These are phyloP conservation scores for Aelia acuminata DNA, from an alignment of 2,888 invertebrate species.

Conservation along the genomic window DNA sequence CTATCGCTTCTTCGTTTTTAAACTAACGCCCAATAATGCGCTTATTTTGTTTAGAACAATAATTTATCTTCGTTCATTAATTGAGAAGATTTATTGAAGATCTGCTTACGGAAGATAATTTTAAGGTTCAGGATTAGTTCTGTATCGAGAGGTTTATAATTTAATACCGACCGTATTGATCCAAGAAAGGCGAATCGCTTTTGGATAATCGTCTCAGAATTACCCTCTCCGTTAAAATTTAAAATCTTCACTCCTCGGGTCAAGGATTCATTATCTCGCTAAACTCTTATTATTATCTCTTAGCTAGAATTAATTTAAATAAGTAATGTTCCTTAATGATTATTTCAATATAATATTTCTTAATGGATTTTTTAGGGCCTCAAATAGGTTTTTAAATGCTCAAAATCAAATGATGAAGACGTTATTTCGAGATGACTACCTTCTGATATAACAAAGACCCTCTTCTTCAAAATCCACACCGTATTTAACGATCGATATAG, in stretches of 20 bases:
- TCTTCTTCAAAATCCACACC: too few species aligned
- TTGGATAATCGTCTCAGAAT: slow-evolving; percentile 9
- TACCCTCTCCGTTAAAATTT: not conserved
- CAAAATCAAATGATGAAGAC: too few species aligned
- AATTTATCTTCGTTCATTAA: not conserved
- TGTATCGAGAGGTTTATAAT: slow-evolving; percentile 3
- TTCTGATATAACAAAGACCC: too few species aligned
- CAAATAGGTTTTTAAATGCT: too few species aligned
- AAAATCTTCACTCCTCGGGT: not conserved
- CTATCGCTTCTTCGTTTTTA: too few species aligned
- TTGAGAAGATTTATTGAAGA: not conserved
- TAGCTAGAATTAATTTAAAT: not conserved
- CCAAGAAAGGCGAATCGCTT: not conserved
- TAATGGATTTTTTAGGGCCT: too few species aligned
- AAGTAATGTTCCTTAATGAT: too few species aligned
- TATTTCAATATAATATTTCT: too few species aligned
- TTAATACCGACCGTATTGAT: not conserved
- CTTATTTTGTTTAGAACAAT: not conserved
- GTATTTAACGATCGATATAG: too few species aligned
- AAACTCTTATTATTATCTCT: not conserved
- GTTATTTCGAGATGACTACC: too few species aligned
- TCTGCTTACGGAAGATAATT: slow-evolving; percentile 22
- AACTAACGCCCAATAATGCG: not conserved
- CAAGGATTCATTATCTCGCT: not conserved
- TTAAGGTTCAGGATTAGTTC: slow-evolving; percentile 3